Evolutionary conservation across 2,113 vertebrate genomes (phyloP).

Genomic region (Rousettus leschenaultii): DNA sequence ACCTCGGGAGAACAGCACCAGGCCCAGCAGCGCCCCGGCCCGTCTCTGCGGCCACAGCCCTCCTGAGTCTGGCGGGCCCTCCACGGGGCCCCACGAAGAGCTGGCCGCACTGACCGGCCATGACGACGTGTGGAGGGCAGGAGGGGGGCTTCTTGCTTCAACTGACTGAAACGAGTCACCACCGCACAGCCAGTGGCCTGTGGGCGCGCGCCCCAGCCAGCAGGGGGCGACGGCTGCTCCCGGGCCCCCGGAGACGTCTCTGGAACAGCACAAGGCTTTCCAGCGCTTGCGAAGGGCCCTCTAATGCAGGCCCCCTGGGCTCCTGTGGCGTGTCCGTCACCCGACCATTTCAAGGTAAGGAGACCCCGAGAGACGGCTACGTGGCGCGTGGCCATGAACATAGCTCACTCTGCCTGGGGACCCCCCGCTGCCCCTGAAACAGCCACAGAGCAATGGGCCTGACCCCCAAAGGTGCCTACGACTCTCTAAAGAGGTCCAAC

Average conservation of each 20-base stretch:
- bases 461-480: slow-evolving; percentile 21
- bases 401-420: fast-evolving
- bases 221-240: background rate
- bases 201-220: background rate
- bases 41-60: no score
- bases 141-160: no score
- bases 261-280: fast-evolving
- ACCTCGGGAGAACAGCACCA: background rate
- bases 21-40: background rate
- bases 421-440: fast-evolving
- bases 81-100: background rate
- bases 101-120: background rate
- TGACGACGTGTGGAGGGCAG: fast-evolving
- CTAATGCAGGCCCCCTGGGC: fast-evolving
- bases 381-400: fast-evolving
- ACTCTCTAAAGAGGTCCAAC: background rate
- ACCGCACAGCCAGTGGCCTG: background rate
- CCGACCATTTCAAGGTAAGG: background rate
- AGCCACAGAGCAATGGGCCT: background rate
- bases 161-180: background rate
- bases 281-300: fast-evolving
- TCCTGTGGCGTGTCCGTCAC: no score
- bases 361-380: fast-evolving
- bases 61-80: background rate
- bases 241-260: background rate